These are phyloP conservation scores for Drosophila persimilis DNA, from an alignment of 1,140 invertebrate species.

Conservation along the genomic window DNA sequence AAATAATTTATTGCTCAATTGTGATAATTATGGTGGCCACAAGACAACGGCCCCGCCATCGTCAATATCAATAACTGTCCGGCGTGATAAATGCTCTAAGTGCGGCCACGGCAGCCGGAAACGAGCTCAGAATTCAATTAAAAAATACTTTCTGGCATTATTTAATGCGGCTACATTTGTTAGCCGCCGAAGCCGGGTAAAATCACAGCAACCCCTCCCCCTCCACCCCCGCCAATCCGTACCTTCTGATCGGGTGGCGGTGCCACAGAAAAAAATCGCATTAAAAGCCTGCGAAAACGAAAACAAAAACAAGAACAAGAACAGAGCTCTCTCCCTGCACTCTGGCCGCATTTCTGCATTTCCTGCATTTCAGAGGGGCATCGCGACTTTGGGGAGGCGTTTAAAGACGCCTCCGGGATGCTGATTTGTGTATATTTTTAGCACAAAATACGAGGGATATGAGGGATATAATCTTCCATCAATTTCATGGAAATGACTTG, in stretches of 20 bases:
- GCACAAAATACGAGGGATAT: too few relatives aligned
- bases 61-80: slow-evolving; percentile 52
- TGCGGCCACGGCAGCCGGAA: slow-evolving; percentile 20
- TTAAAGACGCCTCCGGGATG: too few relatives aligned
- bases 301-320: slow-evolving; percentile 46
- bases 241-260: background rate
- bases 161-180: slow-evolving; percentile 58
- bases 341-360: slow-evolving; percentile 19
- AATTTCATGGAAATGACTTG: too few relatives aligned
- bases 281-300: slow-evolving; percentile 54
- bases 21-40: slow-evolving; percentile 23
- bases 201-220: slow-evolving; percentile 50
- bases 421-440: too few relatives aligned
- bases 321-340: slow-evolving; percentile 24
- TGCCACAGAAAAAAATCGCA: slow-evolving; percentile 27
- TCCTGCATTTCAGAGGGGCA: slow-evolving; percentile 16
- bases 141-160: slow-evolving; percentile 53
- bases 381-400: too few relatives aligned
- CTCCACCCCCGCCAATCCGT: background rate
- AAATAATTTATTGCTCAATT: slow-evolving; percentile 20
- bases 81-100: slow-evolving; percentile 35
- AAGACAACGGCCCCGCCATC: slow-evolving; percentile 13
- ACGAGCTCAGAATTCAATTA: slow-evolving; percentile 54
- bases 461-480: too few relatives aligned
- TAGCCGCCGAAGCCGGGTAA: slow-evolving; percentile 36